Evolutionary conservation across 2,797 vertebrate genomes (phyloP), one percentile per base, ranked within the genome.

Genomic region (Ctenopoma kingsleyae): DNA sequence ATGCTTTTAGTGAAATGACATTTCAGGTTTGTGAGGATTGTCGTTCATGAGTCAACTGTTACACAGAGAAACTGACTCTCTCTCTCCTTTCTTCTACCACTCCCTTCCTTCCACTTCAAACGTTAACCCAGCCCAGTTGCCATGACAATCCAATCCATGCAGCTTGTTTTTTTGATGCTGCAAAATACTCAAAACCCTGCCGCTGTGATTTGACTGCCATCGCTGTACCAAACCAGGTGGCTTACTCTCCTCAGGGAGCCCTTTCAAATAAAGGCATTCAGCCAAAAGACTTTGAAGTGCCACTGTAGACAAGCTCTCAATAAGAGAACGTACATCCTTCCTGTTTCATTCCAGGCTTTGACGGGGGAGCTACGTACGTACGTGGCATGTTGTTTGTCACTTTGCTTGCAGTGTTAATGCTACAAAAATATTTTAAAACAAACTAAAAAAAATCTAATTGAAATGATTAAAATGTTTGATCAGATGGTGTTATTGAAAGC

Each of bases 91-190:
- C 27, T 43, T 71, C 50, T 40, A 58, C 27, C 27, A 10, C n/a
- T 74, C 58, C 40, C 54, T 59, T 67, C 71, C 54, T 67, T 78
- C 27, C 58, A 65, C 83, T 87, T 82, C 81, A 85, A 86, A 83
- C 44, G 57, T 53, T n/a, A 88, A 83, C 87, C 83, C 66, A 74
- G 52, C 79, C 84, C 81, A 78, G 90, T 93, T 92, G 89, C 90
- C 85, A 93, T 93, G 90, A 87, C 87, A 75, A 90, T 92, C 83
- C 83, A 81, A 81, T 86, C 73, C 76, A 73, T 76, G 83, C 80
- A 71, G 80, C 81, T 85, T 85, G 78, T 86, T 82, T 89, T 74
- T 85, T 71, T 87, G 79, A 87, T 86, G 81, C 82, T 56, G 75
- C 83, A 82, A 86, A 85, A 80, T 81, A 65, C 79, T 80, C 68